These are phyloP conservation scores for Acheta domesticus DNA, from an alignment of 2,888 invertebrate species.

Conservation along the genomic window DNA sequence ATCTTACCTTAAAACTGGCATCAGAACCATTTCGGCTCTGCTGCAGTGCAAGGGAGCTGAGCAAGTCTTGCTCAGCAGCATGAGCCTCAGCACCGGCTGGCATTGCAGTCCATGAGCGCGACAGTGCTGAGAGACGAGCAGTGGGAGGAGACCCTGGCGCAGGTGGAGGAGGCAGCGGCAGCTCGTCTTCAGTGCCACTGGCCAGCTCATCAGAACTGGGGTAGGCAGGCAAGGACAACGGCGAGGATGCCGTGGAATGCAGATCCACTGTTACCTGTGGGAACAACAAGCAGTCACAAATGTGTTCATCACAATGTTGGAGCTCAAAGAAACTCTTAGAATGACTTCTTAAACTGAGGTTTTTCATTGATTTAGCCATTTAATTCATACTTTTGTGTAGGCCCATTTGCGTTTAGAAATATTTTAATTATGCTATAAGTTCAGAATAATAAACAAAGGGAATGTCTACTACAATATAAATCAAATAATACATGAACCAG, in stretches of 20 bases:
- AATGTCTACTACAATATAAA: too few relatives aligned
- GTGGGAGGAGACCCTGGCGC: conserved; percentile 63
- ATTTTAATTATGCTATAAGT: too few relatives aligned
- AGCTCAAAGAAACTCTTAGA: conserved; percentile 32
- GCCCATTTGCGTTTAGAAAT: too few relatives aligned
- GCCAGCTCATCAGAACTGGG: conserved; percentile 62
- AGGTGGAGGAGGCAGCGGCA: conserved; percentile 62
- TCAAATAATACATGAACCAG: too few relatives aligned
- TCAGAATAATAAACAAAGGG: too few relatives aligned
- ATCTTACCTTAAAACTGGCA: conserved; percentile 73
- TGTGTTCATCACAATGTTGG: conserved; percentile 22
- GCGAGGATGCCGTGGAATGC: conserved; percentile 44
- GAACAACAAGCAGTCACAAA: conserved; percentile 24
- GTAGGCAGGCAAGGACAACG: conserved; percentile 61
- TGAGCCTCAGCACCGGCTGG: conserved; percentile 36
- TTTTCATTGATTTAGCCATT: too few relatives aligned
- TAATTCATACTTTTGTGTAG: too few relatives aligned
- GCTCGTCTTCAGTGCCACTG: conserved; percentile 57
- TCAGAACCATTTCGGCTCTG: conserved; percentile 69
- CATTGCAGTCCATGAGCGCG: conserved; percentile 30
- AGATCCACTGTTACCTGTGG: conserved; percentile 43
- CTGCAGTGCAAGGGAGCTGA: conserved; percentile 42
- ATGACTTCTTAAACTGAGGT: too few relatives aligned
- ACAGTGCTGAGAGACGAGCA: conserved; percentile 30
- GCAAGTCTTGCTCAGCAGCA: conserved; percentile 48